Base-by-base conservation (phyloP, 2,113 vertebrate species). In the Macaca mulatta region DNA sequence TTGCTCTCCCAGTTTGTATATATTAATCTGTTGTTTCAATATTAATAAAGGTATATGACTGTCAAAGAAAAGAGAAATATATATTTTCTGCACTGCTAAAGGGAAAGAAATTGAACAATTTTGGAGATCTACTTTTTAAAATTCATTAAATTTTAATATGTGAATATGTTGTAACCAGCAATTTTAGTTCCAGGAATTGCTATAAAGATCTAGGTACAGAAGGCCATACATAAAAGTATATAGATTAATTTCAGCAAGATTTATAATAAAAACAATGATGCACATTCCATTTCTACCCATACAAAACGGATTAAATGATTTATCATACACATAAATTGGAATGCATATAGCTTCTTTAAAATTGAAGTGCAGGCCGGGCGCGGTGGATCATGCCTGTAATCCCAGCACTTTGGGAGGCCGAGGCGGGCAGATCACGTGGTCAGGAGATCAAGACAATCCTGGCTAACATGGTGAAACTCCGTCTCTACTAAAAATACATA, bases 71-170 rank as follows among this genome's bases (percentile, higher is more conserved):
- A 75, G 45, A 38, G 6, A 80, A 57, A 80, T 64, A 67, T 30
- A 2, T 72, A 4, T 22, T 7, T 35, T 59, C 12, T 69, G 8
- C 27, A 81, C 23, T 48, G 17, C 22, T 87, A 50, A 89, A 93
- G 30, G 23, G 9, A 59, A 80, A 69, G 48, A 45, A 59, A 92
- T 40, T 45, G 27, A 90, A 40, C 16, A 93, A 55, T 67, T 80
- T 82, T n/a, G 45, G 12, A 67, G 48, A 35, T 0, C 6, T 55
- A 40, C 64, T 79, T 90, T 38, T 57, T 75, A 78, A 90, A 86
- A 93, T 80, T 74, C 11, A 67, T 90, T 91, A 67, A 77, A 83
- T 59, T 93, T n/a, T 84, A 90, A 84, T 74, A 74, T 72, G 11
- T 38, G 22, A 93, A 75, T 75, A 57, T 35, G 23, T 23, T 95